Evolutionary conservation across 35 echinoderm and acorn worm species (phyloP).

Genomic region (Lytechinus variegatus): DNA sequence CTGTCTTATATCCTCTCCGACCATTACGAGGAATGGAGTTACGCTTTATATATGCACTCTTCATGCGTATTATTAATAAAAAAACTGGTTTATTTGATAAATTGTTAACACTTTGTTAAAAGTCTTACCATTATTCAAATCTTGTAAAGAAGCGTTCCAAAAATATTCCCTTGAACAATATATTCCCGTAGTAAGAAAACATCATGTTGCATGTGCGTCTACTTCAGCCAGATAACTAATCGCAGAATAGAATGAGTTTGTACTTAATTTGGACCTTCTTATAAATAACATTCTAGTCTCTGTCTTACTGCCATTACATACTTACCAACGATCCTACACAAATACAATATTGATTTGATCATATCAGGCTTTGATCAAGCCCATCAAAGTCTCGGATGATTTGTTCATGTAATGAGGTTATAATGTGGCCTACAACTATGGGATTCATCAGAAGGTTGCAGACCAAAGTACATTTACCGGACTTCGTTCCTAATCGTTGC

Average conservation of each 20-base stretch:
- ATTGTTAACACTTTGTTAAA: too few species aligned
- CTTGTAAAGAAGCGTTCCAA: background rate
- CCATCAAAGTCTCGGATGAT: slow-evolving; percentile 3
- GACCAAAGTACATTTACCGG: too few species aligned
- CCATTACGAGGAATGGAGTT: too few species aligned
- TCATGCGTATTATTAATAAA: too few species aligned
- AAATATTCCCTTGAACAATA: background rate
- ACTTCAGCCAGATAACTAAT: background rate
- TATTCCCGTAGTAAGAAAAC: background rate
- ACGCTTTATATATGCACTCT: too few species aligned
- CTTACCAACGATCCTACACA: background rate
- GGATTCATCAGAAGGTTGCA: background rate
- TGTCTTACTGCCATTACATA: background rate
- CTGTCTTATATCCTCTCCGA: too few species aligned
- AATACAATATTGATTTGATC: slow-evolving; percentile 31
- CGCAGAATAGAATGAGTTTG: background rate
- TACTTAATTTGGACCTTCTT: background rate
- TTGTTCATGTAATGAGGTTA: background rate
- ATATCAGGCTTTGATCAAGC: slow-evolving; percentile 24
- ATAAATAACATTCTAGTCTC: background rate
- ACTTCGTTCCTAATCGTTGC: background rate
- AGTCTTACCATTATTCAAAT: background rate
- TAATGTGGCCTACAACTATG: background rate
- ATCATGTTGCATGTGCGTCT: background rate
- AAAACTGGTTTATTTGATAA: too few species aligned